A percentile compares a stretch with the other conserved stretches of the same genome.
These are phyloP conservation scores for Esox masquinongy DNA, from an alignment of 2,797 vertebrate species.

Conservation along the genomic window DNA sequence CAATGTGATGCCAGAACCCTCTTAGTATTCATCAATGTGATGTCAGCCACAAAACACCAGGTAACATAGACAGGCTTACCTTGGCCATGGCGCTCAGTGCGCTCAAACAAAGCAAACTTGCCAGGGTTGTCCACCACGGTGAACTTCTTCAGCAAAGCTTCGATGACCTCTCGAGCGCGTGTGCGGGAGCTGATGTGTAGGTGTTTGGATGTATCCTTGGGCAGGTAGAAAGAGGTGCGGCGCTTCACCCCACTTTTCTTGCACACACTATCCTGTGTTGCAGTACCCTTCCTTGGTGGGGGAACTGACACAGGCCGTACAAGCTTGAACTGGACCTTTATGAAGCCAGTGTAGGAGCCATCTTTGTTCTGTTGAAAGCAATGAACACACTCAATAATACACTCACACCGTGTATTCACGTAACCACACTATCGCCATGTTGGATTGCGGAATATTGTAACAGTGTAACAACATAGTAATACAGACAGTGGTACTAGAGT, in stretches of 20 bases:
- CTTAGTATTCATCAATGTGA: background rate
- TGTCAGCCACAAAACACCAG: background rate
- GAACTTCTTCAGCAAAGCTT: constrained; percentile 93
- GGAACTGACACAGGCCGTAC: constrained; percentile 89
- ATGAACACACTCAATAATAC: background rate
- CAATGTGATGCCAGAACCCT: too few relatives aligned
- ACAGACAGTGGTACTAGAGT: background rate
- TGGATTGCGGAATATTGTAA: background rate
- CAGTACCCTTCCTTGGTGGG: constrained; percentile 77
- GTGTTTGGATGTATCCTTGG: constrained; percentile 93
- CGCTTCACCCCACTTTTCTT: constrained; percentile 75
- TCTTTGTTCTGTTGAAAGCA: constrained; percentile 84
- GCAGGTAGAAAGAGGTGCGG: constrained; percentile 95
- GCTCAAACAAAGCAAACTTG: constrained; percentile 95
- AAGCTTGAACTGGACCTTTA: constrained; percentile 95
- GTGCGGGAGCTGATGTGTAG: constrained; percentile 91
- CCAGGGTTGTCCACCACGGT: constrained; percentile 92
- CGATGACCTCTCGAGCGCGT: constrained; percentile 88
- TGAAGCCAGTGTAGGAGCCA: constrained; percentile 93
- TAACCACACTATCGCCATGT: background rate
- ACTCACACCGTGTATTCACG: background rate
- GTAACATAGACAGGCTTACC: constrained; percentile 66
- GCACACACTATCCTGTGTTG: constrained; percentile 69
- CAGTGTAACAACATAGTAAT: background rate
- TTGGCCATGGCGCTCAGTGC: constrained; percentile 89